Conservation (phyloP, 2,113 vertebrate species). For the Cygnus atratus region DNA sequence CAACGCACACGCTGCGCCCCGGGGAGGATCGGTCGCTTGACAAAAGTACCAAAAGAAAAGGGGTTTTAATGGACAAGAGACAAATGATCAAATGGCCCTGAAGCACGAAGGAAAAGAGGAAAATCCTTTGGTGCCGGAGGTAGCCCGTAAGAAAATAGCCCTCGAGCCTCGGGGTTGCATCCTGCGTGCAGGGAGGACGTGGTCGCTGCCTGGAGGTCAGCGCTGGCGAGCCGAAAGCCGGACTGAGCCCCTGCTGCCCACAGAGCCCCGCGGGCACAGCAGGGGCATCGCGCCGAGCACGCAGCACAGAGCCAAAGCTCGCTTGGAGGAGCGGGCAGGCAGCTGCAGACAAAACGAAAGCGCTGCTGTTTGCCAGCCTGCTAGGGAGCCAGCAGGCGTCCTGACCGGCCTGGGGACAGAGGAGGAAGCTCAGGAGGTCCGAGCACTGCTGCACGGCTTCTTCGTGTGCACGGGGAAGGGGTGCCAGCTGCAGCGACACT, state of each 20-base stretch:
- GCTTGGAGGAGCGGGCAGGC: background rate
- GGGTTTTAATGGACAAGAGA: background rate
- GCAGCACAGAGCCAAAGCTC: background rate
- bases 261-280: no score
- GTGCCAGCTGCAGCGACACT: background rate
- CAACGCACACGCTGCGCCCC: background rate
- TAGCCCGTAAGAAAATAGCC: background rate
- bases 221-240: fast-evolving
- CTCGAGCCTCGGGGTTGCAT: background rate
- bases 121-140: background rate
- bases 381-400: fast-evolving
- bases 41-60: background rate
- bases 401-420: background rate
- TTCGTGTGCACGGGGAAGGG: background rate
- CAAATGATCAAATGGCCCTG: background rate
- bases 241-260: background rate
- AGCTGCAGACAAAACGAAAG: background rate
- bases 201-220: background rate
- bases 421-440: background rate
- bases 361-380: background rate
- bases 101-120: background rate
- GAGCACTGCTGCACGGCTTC: background rate
- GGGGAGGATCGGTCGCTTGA: background rate
- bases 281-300: fast-evolving
- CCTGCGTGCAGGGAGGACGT: background rate